Evolutionary conservation across 1,140 invertebrate genomes (phyloP), one percentile per base, ranked within the genome.

Genomic region (Drosophila burlai): DNA sequence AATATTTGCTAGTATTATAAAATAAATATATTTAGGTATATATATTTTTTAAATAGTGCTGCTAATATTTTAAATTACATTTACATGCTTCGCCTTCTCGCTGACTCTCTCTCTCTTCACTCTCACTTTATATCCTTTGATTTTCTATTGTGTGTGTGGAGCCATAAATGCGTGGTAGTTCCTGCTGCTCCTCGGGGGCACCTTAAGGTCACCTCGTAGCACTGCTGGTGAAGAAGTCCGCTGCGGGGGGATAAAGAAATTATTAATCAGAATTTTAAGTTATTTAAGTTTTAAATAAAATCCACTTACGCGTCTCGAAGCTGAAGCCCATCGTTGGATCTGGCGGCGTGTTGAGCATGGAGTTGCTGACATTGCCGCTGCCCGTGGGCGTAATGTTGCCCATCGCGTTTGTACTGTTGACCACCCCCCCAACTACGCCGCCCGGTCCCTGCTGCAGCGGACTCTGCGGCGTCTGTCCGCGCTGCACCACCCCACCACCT

Each of bases 121-220:
- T 34, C 21, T 50, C 45, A 50, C 16, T 34, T 45, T 54, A n/a
- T 42, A n/a, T 59, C 71, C 61, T 45, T 69, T 47, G 46, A 49
- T 54, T 65, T 75, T 40, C 61, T 63, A 77, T 63, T 66, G 55
- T 61, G 24, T 79, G 60, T 63, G 50, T 72, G 80, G 73, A 74
- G 85, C 84, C 81, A 72, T 89, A 89, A 89, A 89, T 89, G 84
- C 84, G 69, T 90, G 43, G 59, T 61, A 52, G 72, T 52, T 67
- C 31, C 60, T 65, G 66, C 59, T 65, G 66, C 59, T 80, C 52
- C 46, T 64, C 36, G 42, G 29, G 49, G 50, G 16, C 75, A 64
- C 82, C 77, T 91, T 92, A 91, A 80, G 91, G 91, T 92, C 91
- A 92, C 91, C 91, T 92, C 46, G 91, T 82, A 40, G 91, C 72